A percentile compares a stretch with the other conserved stretches of the same genome.
Conservation (phyloP, 2,113 vertebrate genomes). For the Fukomys damarensis region DNA sequence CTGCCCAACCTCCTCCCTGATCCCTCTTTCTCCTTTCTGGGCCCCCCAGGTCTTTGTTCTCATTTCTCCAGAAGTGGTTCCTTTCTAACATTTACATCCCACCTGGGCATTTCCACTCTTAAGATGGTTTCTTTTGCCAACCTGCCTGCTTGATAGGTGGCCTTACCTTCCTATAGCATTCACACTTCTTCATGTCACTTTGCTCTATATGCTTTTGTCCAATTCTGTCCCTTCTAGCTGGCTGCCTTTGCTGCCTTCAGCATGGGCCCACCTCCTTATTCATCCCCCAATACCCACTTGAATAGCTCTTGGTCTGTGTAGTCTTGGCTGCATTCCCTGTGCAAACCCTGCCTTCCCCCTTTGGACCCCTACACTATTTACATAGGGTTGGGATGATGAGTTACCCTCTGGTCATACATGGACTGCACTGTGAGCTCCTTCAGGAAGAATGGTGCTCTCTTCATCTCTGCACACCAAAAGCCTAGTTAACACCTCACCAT, state of each 20-base stretch:
- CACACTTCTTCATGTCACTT: rapidly evolving
- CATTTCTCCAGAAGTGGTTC: background rate
- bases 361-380: rapidly evolving
- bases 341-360: background rate
- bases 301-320: background rate
- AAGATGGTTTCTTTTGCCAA: background rate
- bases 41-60: background rate
- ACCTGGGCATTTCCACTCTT: rapidly evolving
- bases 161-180: background rate
- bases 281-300: background rate
- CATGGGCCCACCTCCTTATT: background rate
- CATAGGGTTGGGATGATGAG: rapidly evolving
- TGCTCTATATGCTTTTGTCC: rapidly evolving
- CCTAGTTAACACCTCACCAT: background rate
- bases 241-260: background rate
- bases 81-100: rapidly evolving
- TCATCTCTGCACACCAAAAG: background rate
- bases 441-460: no score
- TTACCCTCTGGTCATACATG: background rate
- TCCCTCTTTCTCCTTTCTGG: background rate
- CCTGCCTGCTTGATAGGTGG: background rate
- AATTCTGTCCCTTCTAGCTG: background rate
- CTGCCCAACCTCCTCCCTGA: background rate
- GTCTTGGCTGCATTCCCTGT: rapidly evolving
- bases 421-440: background rate